These are phyloP conservation scores for Sepioteuthis lessoniana DNA, from an alignment of 2,888 invertebrate species.

Conservation along the genomic window DNA sequence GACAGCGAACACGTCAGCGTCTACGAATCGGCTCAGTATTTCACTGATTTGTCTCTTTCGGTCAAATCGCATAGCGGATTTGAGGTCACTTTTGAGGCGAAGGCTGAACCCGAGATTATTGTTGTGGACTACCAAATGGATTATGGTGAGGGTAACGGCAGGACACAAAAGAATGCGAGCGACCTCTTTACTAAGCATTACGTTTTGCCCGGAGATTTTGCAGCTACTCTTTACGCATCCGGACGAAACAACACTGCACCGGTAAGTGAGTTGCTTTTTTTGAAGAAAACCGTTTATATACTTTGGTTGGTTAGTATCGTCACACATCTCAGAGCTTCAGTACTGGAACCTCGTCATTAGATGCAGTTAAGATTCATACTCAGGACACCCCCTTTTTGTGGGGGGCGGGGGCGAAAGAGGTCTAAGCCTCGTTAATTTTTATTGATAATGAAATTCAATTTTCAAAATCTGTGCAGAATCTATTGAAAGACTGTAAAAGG, in stretches of 20 bases:
- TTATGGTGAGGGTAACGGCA: conserved; percentile 67
- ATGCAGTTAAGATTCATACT: too few species aligned
- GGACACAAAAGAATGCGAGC: conserved; percentile 60
- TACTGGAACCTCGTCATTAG: too few species aligned
- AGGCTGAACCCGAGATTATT: conserved; percentile 52
- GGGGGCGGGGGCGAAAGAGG: too few species aligned
- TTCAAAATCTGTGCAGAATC: too few species aligned
- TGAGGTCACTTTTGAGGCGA: conserved; percentile 52
- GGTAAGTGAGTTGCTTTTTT: conserved; percentile 58
- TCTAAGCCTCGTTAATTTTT: too few species aligned
- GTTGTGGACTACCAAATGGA: conserved; percentile 65
- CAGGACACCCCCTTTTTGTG: too few species aligned
- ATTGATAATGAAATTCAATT: too few species aligned
- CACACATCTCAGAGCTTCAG: too few species aligned
- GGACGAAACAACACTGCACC: conserved; percentile 60
- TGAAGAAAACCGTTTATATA: neutral
- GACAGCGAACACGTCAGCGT: conserved; percentile 59
- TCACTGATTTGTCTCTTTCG: conserved; percentile 53
- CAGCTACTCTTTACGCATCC: conserved; percentile 63
- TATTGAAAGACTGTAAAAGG: too few species aligned
- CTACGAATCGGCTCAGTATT: conserved; percentile 56
- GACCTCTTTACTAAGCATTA: conserved; percentile 57
- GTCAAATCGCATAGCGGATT: conserved; percentile 48
- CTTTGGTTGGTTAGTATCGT: too few species aligned
- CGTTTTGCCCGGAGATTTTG: conserved; percentile 68